Conservation (phyloP, 2,113 vertebrate species). For the Plestiodon gilberti region DNA sequence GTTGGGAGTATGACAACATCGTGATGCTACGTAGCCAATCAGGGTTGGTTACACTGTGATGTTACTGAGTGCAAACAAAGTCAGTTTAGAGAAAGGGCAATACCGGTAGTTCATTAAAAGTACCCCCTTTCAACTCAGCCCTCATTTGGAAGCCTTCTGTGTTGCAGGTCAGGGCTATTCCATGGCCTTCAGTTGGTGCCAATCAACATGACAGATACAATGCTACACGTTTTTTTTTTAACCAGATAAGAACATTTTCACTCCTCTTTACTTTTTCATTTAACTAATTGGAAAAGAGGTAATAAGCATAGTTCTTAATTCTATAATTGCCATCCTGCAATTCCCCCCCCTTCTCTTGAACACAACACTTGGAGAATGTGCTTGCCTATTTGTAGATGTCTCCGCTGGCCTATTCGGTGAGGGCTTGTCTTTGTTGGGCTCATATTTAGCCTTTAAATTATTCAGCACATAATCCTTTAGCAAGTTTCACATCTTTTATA, state of each 20-base stretch:
- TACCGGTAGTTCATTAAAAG: no score
- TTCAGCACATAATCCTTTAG: constrained; percentile 23
- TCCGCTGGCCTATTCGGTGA: neutral
- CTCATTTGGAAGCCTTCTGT: no score
- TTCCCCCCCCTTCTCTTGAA: neutral
- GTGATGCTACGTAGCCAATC: no score
- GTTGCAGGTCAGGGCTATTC: no score
- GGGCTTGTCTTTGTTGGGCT: neutral
- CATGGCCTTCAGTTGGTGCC: neutral
- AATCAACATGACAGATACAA: no score
- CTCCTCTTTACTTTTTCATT: constrained; percentile 18
- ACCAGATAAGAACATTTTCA: fast-evolving
- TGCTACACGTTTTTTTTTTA: neutral
- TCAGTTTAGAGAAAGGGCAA: no score
- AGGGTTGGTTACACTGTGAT: no score
- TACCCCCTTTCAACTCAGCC: no score
- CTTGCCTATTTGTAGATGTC: neutral
- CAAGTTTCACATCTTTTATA: constrained; percentile 7
- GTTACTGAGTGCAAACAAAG: no score
- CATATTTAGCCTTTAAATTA: constrained; percentile 29
- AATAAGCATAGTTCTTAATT: constrained; percentile 1
- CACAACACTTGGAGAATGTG: neutral
- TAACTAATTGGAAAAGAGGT: constrained; percentile 7
- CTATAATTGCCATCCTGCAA: constrained; percentile 5
- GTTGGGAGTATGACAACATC: no score